phyloP scores from a whole-genome alignment of 2,888 invertebrate genomes.

The Drosophila meridiana region DNA sequence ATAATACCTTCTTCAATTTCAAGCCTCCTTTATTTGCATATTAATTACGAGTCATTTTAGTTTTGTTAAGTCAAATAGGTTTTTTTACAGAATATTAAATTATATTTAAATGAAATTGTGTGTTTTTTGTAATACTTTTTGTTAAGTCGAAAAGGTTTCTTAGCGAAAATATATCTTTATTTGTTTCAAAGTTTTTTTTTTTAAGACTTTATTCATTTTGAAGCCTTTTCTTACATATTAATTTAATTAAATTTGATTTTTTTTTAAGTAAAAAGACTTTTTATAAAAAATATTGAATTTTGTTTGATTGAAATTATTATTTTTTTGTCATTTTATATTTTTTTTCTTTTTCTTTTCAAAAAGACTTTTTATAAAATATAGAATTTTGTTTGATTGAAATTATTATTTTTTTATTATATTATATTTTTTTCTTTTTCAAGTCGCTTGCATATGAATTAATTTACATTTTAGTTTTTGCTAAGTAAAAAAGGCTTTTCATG shows the following conservation, averaged over 20 bases:
- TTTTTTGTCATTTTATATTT: no score
- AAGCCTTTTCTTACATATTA: no score
- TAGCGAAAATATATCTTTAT: background rate
- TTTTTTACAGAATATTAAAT: background rate
- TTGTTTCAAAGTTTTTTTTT: no score
- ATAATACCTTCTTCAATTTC: background rate
- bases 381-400: background rate
- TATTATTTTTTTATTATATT: background rate
- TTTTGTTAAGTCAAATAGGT: background rate
- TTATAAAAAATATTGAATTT: background rate
- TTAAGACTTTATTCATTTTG: no score
- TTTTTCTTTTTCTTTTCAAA: no score
- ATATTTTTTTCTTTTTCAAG: no score
- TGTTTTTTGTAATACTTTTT: background rate
- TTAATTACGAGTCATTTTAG: background rate
- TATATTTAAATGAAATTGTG: background rate
- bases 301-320: background rate
- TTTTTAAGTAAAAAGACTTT: background rate
- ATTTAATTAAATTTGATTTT: no score
- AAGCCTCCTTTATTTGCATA: constrained; percentile 3
- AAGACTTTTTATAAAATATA: no score
- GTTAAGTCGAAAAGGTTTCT: background rate
- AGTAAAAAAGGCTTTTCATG: no score
- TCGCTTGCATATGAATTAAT: no score
- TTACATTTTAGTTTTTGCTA: background rate